Evolutionary conservation across 2,888 invertebrate genomes (phyloP), one percentile per base, ranked within the genome.

Genomic region (Hyalella azteca): DNA sequence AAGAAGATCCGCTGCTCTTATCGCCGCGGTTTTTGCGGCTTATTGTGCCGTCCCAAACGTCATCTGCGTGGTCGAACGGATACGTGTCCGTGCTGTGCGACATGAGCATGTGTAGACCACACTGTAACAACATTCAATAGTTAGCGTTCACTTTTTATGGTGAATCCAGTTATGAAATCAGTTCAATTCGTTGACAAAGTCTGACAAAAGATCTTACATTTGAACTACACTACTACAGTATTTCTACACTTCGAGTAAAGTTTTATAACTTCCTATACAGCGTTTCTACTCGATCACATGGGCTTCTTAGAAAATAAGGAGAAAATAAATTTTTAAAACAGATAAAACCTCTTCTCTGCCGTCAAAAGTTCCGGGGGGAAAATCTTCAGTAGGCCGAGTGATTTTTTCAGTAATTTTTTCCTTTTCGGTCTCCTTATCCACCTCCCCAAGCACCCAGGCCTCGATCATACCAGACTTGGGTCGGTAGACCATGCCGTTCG

Each of bases 71-170:
- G 9, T 36, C 19, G n/a, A 76, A 78, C 26, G 83, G 83, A 75
- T 81, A 81, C 15, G 59, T 78, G 80, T 83, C 83, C 2, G 66
- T 78, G 60, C 83, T 81, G 81, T 83, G 83, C 13, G 83, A 81
- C 36, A 78, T 11, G 79, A 81, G 54, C 77, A 79, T 73, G 78
- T 83, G 81, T n/a, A 83, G 50, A 13, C 81, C 39, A 48, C 83
- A 83, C 83, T 83, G 81, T 11, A 29, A 32, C 13, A 32, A 49
- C 7, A 26, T n/a, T n/a, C n/a, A n/a, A n/a, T n/a, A n/a, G n/a
- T n/a, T n/a, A n/a, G n/a, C n/a, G n/a, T n/a, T n/a, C n/a, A n/a
- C n/a, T n/a, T n/a, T n/a, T n/a, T n/a, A n/a, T n/a, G n/a, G n/a
- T n/a, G n/a, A n/a, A n/a, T n/a, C n/a, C n/a, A n/a, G n/a, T n/a